Evolutionary conservation across 2,113 vertebrate species (phyloP), one percentile per base, ranked within the genome.

Genomic region (Carassius carassius): DNA sequence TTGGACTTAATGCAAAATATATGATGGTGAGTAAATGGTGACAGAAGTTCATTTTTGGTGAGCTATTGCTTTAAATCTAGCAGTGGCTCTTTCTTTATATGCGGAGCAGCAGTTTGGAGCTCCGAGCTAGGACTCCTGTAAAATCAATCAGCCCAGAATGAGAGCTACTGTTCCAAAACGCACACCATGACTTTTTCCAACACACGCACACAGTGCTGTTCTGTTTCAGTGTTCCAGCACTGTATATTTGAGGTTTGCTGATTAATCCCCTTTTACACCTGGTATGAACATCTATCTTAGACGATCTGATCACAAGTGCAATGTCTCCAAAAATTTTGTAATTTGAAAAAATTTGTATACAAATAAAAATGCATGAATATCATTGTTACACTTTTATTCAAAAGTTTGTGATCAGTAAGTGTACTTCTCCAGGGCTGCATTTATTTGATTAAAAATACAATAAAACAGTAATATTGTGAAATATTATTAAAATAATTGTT

Each of bases 131-230:
- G 25, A 63, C 54, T 47, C 23, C 81, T 79, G 81, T 25, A 74
- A 65, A 77, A 81, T 63, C 85, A 54, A 76, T 69, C 60, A 82
- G 29, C 58, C 74, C 58, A 81, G 51, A 47, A 85, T 70, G 16
- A 63, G 37, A 32, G 35, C 51, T 67, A 44, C 84, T 82, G 72
- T 86, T 86, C 72, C 72, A 82, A 77, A 81, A 37, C 60, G 44
- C 56, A 86, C 37, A 81, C 58, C n/a, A 25, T 12, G 32, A 78
- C 14, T 19, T 51, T 51, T 51, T 51, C 13, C 47, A 49, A 49
- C 23, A 74, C 69, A 82, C 58, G 72, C 25, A 14, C 54, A 82
- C 58, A 82, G 44, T 0, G 23, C 73, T 51, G 73, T 17, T 49
- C 13, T 75, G 17, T 75, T 75, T 16, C 44, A 75, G 73, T 75